Evolutionary conservation across 2,888 invertebrate species (phyloP).

Genomic region (Toxonevra muliebris): DNA sequence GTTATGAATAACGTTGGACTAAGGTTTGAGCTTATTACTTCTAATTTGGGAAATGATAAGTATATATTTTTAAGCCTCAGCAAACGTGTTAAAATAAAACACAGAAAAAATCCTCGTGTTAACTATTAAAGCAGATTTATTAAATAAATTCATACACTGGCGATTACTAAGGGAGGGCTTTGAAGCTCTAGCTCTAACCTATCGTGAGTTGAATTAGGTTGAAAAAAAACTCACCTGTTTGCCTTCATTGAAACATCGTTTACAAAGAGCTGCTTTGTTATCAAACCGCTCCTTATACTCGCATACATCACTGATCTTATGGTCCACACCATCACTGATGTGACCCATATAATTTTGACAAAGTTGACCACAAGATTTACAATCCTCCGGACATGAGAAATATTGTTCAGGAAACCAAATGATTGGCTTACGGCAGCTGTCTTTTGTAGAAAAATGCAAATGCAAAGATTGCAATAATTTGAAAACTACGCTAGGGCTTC

Average conservation of each 20-base stretch:
- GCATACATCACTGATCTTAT: constrained; percentile 65
- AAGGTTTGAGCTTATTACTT: too few species aligned
- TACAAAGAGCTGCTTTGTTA: constrained; percentile 74
- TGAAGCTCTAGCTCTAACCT: too few species aligned
- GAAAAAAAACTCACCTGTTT: constrained; percentile 63
- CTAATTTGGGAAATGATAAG: too few species aligned
- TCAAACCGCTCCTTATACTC: constrained; percentile 79
- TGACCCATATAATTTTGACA: constrained; percentile 77
- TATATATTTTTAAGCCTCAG: too few species aligned
- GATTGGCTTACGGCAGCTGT: constrained; percentile 70
- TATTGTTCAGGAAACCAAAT: constrained; percentile 81
- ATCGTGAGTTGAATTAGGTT: too few species aligned
- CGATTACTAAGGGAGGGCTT: too few species aligned
- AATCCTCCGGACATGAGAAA: constrained; percentile 78
- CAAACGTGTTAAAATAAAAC: too few species aligned
- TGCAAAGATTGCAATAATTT: constrained; percentile 77
- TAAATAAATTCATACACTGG: too few species aligned
- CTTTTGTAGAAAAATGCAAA: constrained; percentile 77
- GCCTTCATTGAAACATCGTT: constrained; percentile 71
- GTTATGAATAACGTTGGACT: too few species aligned
- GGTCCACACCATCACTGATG: constrained; percentile 70
- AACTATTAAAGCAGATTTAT: too few species aligned
- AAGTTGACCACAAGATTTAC: constrained; percentile 74
- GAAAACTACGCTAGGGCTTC: constrained; percentile 74
- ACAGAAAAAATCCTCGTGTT: too few species aligned